Conservation (phyloP, 1,140 invertebrate species). For the Tetragonula clypearis region DNA sequence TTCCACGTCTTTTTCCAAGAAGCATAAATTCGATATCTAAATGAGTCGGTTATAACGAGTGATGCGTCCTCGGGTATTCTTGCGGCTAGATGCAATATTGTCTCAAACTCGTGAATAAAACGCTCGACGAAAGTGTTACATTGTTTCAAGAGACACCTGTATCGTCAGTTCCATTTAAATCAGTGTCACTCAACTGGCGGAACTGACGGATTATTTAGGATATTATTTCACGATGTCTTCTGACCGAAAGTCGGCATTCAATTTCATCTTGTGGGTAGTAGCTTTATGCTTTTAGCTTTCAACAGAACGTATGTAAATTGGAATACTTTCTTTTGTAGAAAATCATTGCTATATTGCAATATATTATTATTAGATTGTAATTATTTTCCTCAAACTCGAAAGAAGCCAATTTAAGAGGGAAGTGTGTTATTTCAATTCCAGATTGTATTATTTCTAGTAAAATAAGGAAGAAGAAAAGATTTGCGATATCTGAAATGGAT, state of each 20-base stretch:
- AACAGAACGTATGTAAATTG: neutral
- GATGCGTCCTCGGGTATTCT: neutral
- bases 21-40: neutral
- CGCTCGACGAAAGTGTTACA: constrained; percentile 12
- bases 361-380: no score
- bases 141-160: constrained; percentile 19
- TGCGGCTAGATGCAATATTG: constrained; percentile 5
- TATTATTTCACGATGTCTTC: neutral
- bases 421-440: no score
- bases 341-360: no score
- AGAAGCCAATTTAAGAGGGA: no score
- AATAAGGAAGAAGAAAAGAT: no score
- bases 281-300: no score
- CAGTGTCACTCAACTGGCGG: constrained; percentile 24
- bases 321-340: neutral
- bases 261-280: neutral
- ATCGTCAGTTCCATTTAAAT: constrained; percentile 28
- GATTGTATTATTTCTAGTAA: no score
- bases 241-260: neutral
- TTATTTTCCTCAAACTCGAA: no score
- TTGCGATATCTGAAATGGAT: no score
- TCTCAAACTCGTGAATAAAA: neutral
- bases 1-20: neutral
- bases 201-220: neutral
- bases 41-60: neutral